Percentiles rank a stretch among this genome's conserved stretches.
These are phyloP conservation scores for Gnatocerus cornutus DNA, from an alignment of 2,888 invertebrate genomes.

Conservation along the genomic window DNA sequence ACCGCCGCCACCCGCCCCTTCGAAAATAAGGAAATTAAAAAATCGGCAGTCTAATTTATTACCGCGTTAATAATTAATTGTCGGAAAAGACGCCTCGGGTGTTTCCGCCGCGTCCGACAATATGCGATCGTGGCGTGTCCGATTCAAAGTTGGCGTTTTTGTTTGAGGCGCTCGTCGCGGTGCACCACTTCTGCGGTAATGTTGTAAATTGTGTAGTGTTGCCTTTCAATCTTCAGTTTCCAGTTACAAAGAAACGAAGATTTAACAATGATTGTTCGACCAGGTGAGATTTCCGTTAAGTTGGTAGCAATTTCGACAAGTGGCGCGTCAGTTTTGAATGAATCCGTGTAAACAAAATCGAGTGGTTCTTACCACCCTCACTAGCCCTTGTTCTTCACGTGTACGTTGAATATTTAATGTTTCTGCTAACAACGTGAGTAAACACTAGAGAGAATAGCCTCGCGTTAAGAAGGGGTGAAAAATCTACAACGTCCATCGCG, in stretches of 20 bases:
- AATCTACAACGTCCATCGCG: constrained; percentile 31
- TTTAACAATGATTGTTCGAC: not conserved
- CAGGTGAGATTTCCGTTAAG: constrained; percentile 3
- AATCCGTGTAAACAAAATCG: constrained; percentile 4
- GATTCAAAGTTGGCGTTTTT: constrained; percentile 36
- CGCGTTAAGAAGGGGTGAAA: constrained; percentile 11
- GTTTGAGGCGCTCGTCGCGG: constrained; percentile 24
- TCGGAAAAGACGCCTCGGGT: constrained; percentile 18
- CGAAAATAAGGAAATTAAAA: constrained; percentile 18
- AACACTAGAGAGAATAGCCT: constrained; percentile 6
- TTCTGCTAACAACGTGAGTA: constrained; percentile 8
- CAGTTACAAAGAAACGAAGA: not conserved
- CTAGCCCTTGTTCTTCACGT: constrained; percentile 9
- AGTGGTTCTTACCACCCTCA: not conserved
- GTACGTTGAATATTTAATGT: constrained; percentile 21
- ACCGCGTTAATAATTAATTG: constrained; percentile 34
- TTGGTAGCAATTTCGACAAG: constrained; percentile 13
- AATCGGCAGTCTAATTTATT: constrained; percentile 31
- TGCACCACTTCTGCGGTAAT: constrained; percentile 41
- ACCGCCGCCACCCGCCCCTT: not conserved
- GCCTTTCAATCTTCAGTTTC: not conserved
- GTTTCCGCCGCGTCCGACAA: constrained; percentile 22
- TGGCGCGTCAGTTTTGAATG: not conserved
- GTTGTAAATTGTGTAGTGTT: not conserved
- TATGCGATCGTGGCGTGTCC: constrained; percentile 22